Percentiles rank a stretch among this genome's conserved stretches.
Evolutionary conservation across 1,140 invertebrate species (phyloP).

Genomic region (Himalopsyche phryganea): DNA sequence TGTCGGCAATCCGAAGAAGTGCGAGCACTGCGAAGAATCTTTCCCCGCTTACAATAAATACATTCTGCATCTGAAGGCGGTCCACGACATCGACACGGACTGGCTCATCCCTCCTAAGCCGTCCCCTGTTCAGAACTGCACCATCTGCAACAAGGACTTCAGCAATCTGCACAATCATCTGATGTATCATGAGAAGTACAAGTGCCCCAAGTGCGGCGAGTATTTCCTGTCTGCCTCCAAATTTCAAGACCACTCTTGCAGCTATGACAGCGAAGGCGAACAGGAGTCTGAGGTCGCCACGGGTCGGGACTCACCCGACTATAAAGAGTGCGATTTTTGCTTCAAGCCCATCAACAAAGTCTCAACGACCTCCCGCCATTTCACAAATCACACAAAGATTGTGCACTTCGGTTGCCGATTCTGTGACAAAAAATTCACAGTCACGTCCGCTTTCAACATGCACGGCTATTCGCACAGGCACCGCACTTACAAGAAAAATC

Average conservation of each 20-base stretch:
- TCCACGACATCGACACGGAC: constrained; percentile 46
- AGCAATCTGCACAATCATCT: constrained; percentile 47
- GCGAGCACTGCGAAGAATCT: constrained; percentile 48
- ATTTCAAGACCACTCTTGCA: constrained; percentile 46
- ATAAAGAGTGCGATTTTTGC: constrained; percentile 50
- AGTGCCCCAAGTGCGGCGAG: constrained; percentile 48
- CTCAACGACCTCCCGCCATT: constrained; percentile 41
- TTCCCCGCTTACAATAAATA: constrained; percentile 48
- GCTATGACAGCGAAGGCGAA: constrained; percentile 47
- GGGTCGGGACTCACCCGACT: constrained; percentile 20
- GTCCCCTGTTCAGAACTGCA: constrained; percentile 44
- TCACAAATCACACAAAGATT: constrained; percentile 42
- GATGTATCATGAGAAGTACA: constrained; percentile 49
- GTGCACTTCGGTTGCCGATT: constrained; percentile 49
- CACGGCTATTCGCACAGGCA: constrained; percentile 49
- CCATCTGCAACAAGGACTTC: constrained; percentile 48
- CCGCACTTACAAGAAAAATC: constrained; percentile 47
- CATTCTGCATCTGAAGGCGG: constrained; percentile 47
- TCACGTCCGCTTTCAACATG: constrained; percentile 47
- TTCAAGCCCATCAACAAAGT: constrained; percentile 46
- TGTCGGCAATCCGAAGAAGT: constrained; percentile 46
- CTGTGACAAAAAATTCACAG: constrained; percentile 48
- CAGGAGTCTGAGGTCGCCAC: constrained; percentile 10
- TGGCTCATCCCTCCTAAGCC: constrained; percentile 45
- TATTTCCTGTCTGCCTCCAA: constrained; percentile 46